phyloP scores from a whole-genome alignment of 92 coral and sea anemone species.

The Epizoanthus stellaris region DNA sequence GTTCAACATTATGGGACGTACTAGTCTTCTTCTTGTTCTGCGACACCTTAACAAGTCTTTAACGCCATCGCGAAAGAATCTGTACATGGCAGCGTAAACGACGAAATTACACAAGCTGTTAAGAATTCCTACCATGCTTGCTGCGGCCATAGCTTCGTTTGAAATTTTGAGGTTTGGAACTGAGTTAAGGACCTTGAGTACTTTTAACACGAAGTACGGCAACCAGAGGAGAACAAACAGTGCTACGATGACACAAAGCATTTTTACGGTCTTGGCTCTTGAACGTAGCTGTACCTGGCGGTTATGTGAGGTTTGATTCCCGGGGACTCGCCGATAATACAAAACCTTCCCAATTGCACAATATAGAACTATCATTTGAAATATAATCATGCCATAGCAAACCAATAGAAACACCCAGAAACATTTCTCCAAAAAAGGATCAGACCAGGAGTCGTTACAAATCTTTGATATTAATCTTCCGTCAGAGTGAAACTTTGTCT shows the following conservation, averaged over 20 bases:
- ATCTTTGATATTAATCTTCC: constrained; percentile 26
- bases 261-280: constrained; percentile 19
- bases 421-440: constrained; percentile 9
- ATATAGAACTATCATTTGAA: constrained; percentile 26
- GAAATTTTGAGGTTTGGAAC: neutral
- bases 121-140: constrained; percentile 35
- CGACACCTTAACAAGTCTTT: neutral
- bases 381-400: constrained; percentile 9
- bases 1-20: neutral
- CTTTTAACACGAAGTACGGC: constrained; percentile 25
- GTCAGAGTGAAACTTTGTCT: neutral
- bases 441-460: constrained; percentile 38
- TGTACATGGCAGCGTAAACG: constrained; percentile 39
- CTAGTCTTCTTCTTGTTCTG: neutral
- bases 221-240: constrained; percentile 27
- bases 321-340: constrained; percentile 4
- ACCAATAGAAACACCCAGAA: constrained; percentile 30
- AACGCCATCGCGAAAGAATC: constrained; percentile 33
- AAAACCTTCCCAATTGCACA: constrained; percentile 21
- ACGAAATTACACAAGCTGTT: constrained; percentile 39
- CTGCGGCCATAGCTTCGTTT: constrained; percentile 10
- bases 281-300: constrained; percentile 14
- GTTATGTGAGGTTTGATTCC: neutral
- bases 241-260: constrained; percentile 9
- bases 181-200: constrained; percentile 14